Evolutionary conservation across 2,888 invertebrate genomes (phyloP), one percentile per base, ranked within the genome.

Genomic region (Pheosia tremula): DNA sequence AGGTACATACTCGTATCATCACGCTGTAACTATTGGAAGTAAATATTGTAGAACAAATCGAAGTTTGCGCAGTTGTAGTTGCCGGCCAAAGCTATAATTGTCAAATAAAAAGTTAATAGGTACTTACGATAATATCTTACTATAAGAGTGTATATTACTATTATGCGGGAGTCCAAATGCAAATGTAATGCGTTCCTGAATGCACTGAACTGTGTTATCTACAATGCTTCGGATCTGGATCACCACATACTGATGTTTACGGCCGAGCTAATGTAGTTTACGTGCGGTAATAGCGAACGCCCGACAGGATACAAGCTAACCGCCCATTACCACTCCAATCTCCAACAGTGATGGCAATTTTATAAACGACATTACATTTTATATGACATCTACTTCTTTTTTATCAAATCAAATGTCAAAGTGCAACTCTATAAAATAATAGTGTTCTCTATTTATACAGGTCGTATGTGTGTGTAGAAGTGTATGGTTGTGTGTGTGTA

Each of bases 211-310:
- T 66, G 64, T 56, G 65, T 73, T 75, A 76, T 74, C 73, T 64
- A 68, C 74, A 57, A 70, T 74, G 71, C 76, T 79, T 85, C 80
- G 77, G 82, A 82, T 81, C 72, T 73, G 66, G 72, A 50, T 69
- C 56, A 79, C 79, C 81, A 69, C 83, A 82, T 78, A 80, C 24
- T 82, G 82, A 76, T 75, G 71, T 67, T 74, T 67, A 76, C 68
- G 70, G 66, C 54, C 60, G 64, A 11, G 47, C 47, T 63, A 57
- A 75, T 77, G 79, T 70, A 75, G 81, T 81, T 82, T 80, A 80
- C 79, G 47, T 6, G 71, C 75, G 80, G 82, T 84, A 83, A 86
- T 87, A 81, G 82, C 85, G 82, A 83, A 83, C 76, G 76, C 80
- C 74, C 75, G 72, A 79, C 79, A 77, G 78, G 82, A 84, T 85